phyloP scores from a whole-genome alignment of 1,140 invertebrate genomes.

The Tetramorium parvispinum region DNA sequence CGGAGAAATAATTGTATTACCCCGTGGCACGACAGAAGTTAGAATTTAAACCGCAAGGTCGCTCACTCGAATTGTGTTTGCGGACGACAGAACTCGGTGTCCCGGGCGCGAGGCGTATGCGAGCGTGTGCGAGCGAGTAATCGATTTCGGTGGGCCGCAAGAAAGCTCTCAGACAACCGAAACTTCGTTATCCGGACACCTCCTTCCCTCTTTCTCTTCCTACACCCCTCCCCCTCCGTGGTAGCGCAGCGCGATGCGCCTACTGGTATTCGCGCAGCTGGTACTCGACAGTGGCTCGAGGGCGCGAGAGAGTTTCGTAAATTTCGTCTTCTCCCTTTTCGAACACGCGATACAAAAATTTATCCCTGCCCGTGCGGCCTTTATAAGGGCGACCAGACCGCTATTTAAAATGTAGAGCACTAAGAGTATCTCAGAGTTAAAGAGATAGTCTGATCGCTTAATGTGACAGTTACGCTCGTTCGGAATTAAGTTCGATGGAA shows the following conservation, averaged over 20 bases:
- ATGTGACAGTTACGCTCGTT: background rate
- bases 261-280: background rate
- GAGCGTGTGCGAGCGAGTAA: slow-evolving; percentile 44
- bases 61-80: slow-evolving; percentile 71
- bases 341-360: background rate
- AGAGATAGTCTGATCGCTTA: background rate
- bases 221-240: background rate
- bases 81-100: slow-evolving; percentile 56
- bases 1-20: slow-evolving; percentile 70
- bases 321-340: background rate
- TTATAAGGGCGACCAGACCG: background rate
- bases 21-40: slow-evolving; percentile 65
- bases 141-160: slow-evolving; percentile 60
- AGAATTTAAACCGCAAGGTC: slow-evolving; percentile 73
- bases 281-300: background rate
- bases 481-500: background rate
- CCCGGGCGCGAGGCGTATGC: background rate
- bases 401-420: background rate
- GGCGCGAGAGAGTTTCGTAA: background rate
- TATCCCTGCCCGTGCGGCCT: background rate
- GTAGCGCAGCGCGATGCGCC: background rate
- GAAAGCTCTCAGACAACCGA: slow-evolving; percentile 63
- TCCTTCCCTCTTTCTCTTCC: background rate
- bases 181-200: slow-evolving; percentile 67
- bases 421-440: background rate